A percentile compares a stretch with the other conserved stretches of the same genome.
phyloP scores from a whole-genome alignment of 2,113 vertebrate genomes.

The Pelusios castaneus region DNA sequence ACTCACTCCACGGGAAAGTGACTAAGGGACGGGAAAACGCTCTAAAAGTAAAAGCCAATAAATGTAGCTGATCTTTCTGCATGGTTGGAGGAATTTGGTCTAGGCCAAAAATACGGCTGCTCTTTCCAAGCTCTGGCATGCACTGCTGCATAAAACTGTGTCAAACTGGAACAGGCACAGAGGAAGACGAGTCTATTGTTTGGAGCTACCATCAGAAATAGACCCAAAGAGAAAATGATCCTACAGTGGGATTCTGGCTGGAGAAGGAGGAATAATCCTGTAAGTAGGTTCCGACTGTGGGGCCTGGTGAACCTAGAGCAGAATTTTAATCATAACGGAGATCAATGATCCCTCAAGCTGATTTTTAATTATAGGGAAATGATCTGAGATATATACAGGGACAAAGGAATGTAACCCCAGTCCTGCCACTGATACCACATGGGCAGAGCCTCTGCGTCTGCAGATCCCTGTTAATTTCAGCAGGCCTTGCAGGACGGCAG shows the following conservation, averaged over 20 bases:
- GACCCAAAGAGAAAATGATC: background rate
- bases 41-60: conserved; percentile 30
- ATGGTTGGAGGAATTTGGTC: conserved; percentile 72
- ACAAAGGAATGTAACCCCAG: fast-evolving
- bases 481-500: background rate
- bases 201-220: conserved; percentile 1
- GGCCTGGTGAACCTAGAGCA: fast-evolving
- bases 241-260: background rate
- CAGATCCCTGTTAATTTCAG: background rate
- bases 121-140: conserved; percentile 72
- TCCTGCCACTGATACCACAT: fast-evolving
- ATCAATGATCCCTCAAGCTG: fast-evolving
- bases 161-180: conserved; percentile 5
- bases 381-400: fast-evolving
- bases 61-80: conserved; percentile 55
- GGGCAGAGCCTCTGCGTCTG: background rate
- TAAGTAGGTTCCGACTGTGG: fast-evolving
- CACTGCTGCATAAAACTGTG: conserved; percentile 48
- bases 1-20: conserved; percentile 27
- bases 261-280: background rate
- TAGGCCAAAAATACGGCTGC: conserved; percentile 34
- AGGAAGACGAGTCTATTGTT: background rate
- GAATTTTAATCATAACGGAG: fast-evolving
- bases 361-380: fast-evolving
- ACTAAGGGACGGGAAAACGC: background rate